These are phyloP conservation scores for Drosophila leonis DNA, from an alignment of 2,888 invertebrate species.

Conservation along the genomic window DNA sequence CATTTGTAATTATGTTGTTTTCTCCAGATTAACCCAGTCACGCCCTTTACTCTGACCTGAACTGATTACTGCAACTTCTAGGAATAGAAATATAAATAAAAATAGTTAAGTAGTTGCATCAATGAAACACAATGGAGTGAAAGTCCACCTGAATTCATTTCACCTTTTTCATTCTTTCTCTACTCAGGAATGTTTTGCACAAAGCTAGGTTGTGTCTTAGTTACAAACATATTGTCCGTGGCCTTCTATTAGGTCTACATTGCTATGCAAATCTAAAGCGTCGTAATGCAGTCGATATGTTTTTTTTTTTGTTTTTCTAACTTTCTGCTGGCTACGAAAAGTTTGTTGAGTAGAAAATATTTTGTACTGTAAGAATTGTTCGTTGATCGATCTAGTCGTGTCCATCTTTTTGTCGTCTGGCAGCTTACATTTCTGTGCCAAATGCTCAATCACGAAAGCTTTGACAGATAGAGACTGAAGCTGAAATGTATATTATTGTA, in stretches of 20 bases:
- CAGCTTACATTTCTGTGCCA: too few species aligned
- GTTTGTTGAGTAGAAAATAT: neutral
- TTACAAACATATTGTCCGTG: neutral
- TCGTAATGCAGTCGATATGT: neutral
- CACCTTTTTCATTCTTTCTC: neutral
- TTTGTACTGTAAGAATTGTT: neutral
- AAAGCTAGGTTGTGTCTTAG: neutral
- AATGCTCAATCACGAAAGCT: too few species aligned
- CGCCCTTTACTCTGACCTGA: conserved; percentile 16
- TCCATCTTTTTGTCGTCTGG: neutral
- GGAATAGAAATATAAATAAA: conserved; percentile 7
- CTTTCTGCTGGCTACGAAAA: neutral
- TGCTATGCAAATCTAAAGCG: neutral
- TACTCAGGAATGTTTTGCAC: neutral
- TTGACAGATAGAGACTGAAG: too few species aligned
- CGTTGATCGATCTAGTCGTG: too few species aligned
- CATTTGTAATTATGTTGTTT: conserved; percentile 64
- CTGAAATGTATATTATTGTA: too few species aligned
- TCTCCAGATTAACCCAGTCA: conserved; percentile 3
- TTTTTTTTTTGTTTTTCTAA: neutral
- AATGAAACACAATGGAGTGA: neutral
- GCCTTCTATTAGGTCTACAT: neutral
- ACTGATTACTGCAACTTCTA: conserved; percentile 30
- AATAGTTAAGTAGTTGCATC: neutral
- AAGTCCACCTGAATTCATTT: neutral